A percentile compares a stretch with the other conserved stretches of the same genome.
These are phyloP conservation scores for Nyctibius grandis DNA, from an alignment of 2,797 vertebrate species.

Conservation along the genomic window DNA sequence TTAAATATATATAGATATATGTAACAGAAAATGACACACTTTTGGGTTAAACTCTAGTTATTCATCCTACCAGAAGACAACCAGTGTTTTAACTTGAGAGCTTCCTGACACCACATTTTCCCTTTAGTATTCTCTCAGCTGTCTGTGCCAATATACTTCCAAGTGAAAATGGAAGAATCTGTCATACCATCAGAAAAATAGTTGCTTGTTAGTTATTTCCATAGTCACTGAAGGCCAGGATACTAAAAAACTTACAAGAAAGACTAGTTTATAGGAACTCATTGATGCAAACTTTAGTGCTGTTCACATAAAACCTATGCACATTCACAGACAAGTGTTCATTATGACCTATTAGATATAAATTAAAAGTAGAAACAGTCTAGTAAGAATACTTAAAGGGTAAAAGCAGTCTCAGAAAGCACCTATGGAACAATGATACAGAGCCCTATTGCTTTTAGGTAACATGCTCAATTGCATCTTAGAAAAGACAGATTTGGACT, in stretches of 20 bases:
- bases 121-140: neutral
- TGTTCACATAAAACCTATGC: neutral
- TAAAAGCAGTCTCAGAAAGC: neutral
- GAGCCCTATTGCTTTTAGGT: neutral
- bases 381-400: neutral
- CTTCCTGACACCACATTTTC: neutral
- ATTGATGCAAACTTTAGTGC: neutral
- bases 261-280: neutral
- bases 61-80: neutral
- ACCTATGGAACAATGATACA: neutral
- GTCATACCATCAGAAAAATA: neutral
- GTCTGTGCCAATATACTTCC: neutral
- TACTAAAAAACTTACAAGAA: neutral
- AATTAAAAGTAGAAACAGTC: neutral
- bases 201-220: neutral
- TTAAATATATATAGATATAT: neutral
- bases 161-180: neutral
- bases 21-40: neutral
- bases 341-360: neutral
- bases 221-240: neutral
- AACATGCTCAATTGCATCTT: neutral
- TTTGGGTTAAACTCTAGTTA: neutral
- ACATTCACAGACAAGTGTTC: neutral
- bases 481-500: neutral
- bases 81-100: neutral